These are phyloP conservation scores for Galaxias olidus DNA, from an alignment of 2,797 vertebrate species.

Conservation along the genomic window DNA sequence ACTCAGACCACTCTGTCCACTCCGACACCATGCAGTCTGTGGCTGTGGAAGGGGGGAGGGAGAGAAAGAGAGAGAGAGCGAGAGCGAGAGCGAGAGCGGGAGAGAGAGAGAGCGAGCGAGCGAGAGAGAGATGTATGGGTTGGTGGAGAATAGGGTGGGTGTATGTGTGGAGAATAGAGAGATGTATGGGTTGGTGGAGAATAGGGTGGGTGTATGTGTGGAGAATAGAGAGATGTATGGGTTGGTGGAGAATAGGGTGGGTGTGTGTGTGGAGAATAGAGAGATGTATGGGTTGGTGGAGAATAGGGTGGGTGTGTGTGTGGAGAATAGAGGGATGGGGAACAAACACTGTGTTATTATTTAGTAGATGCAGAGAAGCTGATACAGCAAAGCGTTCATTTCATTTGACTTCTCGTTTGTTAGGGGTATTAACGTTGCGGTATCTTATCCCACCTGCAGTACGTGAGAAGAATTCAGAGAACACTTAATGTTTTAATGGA, in stretches of 20 bases:
- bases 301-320: not conserved
- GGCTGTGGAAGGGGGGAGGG: constrained; percentile 70
- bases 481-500: not conserved
- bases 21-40: constrained; percentile 89
- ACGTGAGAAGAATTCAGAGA: not conserved
- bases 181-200: not conserved
- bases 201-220: not conserved
- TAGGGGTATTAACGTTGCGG: no score
- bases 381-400: no score
- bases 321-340: not conserved
- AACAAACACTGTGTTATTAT: not conserved
- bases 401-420: no score
- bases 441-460: no score
- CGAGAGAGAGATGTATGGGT: constrained; percentile 45
- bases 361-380: not conserved
- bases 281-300: not conserved
- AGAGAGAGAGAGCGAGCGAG: not conserved
- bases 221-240: not conserved
- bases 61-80: no score
- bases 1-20: constrained; percentile 97
- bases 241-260: not conserved
- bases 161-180: not conserved
- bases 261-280: no score
- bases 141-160: constrained; percentile 13
- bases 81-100: not conserved